Conservation (phyloP, 2,888 invertebrate genomes). For the Diaphora mendica region DNA sequence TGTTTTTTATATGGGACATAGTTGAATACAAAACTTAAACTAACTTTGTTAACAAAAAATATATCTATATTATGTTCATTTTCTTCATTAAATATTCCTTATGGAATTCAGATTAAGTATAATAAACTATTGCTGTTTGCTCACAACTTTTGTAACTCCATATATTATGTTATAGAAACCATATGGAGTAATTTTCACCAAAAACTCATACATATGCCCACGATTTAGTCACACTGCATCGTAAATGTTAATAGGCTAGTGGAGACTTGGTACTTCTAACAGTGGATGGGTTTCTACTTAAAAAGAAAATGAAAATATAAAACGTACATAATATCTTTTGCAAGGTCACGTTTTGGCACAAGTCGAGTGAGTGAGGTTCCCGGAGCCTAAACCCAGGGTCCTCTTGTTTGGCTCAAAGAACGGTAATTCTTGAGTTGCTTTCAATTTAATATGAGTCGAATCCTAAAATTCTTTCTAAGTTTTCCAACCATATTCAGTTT, state of each 20-base stretch:
- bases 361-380: no score
- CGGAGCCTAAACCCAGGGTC: no score
- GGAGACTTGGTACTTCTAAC: neutral
- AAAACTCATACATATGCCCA: slow-evolving; percentile 6
- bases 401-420: no score
- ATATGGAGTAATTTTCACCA: slow-evolving; percentile 12
- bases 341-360: no score
- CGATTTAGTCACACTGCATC: slow-evolving; percentile 4
- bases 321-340: no score
- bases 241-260: neutral
- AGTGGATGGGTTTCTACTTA: neutral
- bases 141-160: slow-evolving; percentile 15
- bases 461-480: no score
- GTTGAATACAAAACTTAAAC: neutral
- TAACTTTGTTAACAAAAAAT: neutral
- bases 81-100: neutral
- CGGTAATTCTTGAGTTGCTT: no score
- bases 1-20: no score
- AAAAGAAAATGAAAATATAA: no score
- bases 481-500: no score
- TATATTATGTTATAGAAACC: slow-evolving; percentile 10
- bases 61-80: neutral
- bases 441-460: no score
- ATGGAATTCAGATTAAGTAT: neutral
- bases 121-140: slow-evolving; percentile 8